Percentiles rank a stretch among this genome's conserved stretches.
phyloP scores from a whole-genome alignment of 2,797 vertebrate species.

The Tapera naevia region DNA sequence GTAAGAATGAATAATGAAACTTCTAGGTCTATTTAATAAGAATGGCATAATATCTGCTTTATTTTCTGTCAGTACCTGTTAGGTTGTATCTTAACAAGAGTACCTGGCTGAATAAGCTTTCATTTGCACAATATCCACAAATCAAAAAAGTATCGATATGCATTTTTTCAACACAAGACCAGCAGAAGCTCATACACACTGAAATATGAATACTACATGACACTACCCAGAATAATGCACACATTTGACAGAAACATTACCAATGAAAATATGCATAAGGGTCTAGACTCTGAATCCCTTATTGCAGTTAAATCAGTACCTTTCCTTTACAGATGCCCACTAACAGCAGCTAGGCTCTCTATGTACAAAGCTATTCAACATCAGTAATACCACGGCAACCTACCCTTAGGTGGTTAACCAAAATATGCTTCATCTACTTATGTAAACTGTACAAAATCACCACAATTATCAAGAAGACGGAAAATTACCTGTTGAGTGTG shows the following conservation, averaged over 20 bases:
- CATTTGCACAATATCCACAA: background rate
- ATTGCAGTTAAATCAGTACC: background rate
- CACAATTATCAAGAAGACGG: background rate
- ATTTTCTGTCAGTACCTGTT: background rate
- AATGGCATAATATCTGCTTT: background rate
- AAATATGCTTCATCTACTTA: background rate
- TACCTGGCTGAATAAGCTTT: background rate
- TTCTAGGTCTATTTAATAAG: background rate
- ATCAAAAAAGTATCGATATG: background rate
- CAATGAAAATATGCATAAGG: background rate
- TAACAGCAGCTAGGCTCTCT: background rate
- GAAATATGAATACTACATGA: background rate
- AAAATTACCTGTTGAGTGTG: background rate
- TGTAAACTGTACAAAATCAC: background rate
- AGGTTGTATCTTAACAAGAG: background rate
- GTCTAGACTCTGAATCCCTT: background rate
- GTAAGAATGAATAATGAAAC: background rate
- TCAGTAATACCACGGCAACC: background rate
- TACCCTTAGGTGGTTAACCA: background rate
- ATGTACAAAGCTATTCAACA: rapidly evolving
- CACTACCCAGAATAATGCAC: background rate
- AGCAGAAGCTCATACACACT: background rate
- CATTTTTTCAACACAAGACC: background rate
- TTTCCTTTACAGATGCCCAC: background rate
- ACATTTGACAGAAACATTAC: background rate